Evolutionary conservation across 2,888 invertebrate genomes (phyloP).

Genomic region (Polyommatus iphigenia): DNA sequence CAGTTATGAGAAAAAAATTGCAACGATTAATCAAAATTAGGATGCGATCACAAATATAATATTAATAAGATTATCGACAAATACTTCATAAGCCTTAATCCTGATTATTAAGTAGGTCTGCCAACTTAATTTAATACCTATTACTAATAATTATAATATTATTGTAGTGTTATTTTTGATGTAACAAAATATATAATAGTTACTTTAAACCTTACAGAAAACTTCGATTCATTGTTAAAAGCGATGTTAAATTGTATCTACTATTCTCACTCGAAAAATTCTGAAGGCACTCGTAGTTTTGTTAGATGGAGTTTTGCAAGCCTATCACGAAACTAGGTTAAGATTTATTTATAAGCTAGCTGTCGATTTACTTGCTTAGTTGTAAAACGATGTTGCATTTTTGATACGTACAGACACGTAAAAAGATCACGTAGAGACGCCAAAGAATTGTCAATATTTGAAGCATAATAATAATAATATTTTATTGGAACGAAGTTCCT

Average conservation of each 20-base stretch:
- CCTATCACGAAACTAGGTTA: slow-evolving; percentile 26
- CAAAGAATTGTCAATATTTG: too few species aligned
- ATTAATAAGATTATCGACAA: too few species aligned
- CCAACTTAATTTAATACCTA: too few species aligned
- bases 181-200: background rate
- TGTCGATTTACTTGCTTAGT: background rate
- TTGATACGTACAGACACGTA: background rate
- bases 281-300: background rate
- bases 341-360: slow-evolving; percentile 29
- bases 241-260: background rate
- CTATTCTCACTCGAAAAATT: background rate
- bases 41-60: too few species aligned
- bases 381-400: background rate
- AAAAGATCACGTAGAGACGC: background rate
- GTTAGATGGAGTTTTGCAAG: background rate
- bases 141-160: too few species aligned
- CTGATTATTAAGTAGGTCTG: too few species aligned
- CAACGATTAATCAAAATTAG: too few species aligned
- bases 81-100: too few species aligned
- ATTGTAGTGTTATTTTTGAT: too few species aligned
- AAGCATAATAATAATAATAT: too few species aligned
- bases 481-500: too few species aligned
- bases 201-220: background rate
- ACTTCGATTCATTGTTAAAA: background rate
- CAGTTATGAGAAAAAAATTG: too few species aligned